phyloP scores from a whole-genome alignment of 1,140 invertebrate species.

The Anastrepha ludens region DNA sequence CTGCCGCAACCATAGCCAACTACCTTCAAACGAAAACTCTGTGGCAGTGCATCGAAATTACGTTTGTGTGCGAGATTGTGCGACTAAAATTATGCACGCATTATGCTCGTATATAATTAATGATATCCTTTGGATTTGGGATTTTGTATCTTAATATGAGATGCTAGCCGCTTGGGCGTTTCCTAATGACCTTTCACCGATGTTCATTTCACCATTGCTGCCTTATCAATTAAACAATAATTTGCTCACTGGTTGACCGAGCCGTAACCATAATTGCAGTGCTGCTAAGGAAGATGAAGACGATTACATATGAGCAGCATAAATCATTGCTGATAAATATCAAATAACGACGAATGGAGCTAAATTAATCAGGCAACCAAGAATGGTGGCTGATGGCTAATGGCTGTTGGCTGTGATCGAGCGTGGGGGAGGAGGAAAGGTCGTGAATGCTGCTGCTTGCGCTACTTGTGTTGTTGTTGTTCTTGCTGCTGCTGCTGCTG shows the following conservation, averaged over 20 bases:
- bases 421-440: not conserved
- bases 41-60: not conserved
- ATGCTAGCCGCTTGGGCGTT: not conserved
- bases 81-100: constrained; percentile 43
- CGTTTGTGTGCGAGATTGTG: not conserved
- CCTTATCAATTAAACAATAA: constrained; percentile 52
- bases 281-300: not conserved
- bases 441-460: not conserved
- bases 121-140: constrained; percentile 20
- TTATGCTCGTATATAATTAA: constrained; percentile 23
- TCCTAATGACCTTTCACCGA: constrained; percentile 35
- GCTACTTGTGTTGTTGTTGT: not conserved
- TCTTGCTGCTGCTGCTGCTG: not conserved
- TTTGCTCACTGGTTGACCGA: constrained; percentile 39
- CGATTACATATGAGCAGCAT: constrained; percentile 10
- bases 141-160: constrained; percentile 33
- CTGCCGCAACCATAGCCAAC: not conserved
- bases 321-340: constrained; percentile 48
- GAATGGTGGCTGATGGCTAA: not conserved
- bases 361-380: constrained; percentile 39
- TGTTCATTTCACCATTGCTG: constrained; percentile 13
- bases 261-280: constrained; percentile 16
- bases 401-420: constrained; percentile 3
- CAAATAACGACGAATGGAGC: constrained; percentile 45
- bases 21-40: not conserved